phyloP scores from a whole-genome alignment of 2,888 invertebrate genomes.

The Peribatodes rhomboidaria region DNA sequence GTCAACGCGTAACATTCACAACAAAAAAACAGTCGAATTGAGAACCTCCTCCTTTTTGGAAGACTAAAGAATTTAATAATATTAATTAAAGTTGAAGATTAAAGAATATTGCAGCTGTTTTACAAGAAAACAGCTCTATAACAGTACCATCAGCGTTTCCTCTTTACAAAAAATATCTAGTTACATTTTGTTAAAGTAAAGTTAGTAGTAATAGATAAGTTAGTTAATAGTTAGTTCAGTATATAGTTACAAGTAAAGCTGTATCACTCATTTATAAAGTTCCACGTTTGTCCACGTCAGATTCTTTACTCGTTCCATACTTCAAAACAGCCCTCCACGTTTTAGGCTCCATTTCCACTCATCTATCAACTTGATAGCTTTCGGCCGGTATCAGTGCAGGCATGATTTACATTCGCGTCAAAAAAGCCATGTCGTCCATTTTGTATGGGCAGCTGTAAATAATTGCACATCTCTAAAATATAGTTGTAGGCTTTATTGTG shows the following conservation, averaged over 20 bases:
- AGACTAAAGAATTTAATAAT: too few species aligned
- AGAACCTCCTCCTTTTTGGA: too few species aligned
- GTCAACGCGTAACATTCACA: too few species aligned
- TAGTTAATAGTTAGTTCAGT: too few species aligned
- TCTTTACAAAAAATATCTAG: neutral
- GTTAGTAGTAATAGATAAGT: too few species aligned
- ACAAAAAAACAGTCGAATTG: too few species aligned
- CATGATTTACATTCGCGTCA: slow-evolving; percentile 75
- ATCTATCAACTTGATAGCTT: slow-evolving; percentile 77
- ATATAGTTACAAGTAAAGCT: too few species aligned
- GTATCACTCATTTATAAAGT: slow-evolving; percentile 1
- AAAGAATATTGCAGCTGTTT: too few species aligned
- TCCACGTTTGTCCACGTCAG: slow-evolving; percentile 22
- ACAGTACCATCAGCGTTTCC: too few species aligned
- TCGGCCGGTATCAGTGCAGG: slow-evolving; percentile 66
- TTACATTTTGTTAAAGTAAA: neutral
- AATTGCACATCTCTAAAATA: neutral
- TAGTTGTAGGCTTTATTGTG: slow-evolving; percentile 6
- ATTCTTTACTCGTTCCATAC: slow-evolving; percentile 23
- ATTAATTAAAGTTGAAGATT: too few species aligned
- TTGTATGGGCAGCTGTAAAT: slow-evolving; percentile 53
- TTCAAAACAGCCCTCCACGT: slow-evolving; percentile 41
- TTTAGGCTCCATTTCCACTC: slow-evolving; percentile 67
- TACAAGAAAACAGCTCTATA: too few species aligned
- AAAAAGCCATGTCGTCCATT: slow-evolving; percentile 68